These are phyloP conservation scores for Pantherophis alleghaniensis DNA, from an alignment of 2,797 vertebrate species.

Conservation along the genomic window DNA sequence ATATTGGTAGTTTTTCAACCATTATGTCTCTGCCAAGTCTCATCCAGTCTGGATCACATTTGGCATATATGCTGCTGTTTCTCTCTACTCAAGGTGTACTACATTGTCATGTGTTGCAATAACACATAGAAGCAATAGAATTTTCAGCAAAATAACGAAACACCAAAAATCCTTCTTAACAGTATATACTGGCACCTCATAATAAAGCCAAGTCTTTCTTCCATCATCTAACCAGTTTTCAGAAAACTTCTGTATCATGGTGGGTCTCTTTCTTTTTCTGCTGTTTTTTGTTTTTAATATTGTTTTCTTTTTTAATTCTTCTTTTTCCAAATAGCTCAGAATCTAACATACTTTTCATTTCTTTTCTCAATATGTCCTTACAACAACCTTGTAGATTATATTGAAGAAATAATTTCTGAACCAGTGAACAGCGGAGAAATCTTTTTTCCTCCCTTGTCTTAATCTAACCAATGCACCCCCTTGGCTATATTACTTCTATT, in stretches of 20 bases:
- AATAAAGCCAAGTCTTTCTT: background rate
- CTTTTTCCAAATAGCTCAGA: background rate
- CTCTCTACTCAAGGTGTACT: background rate
- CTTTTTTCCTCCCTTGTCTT: background rate
- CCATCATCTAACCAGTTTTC: background rate
- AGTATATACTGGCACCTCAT: background rate
- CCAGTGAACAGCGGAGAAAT: background rate
- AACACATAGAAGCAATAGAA: background rate
- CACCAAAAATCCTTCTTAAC: background rate
- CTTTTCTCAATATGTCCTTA: background rate
- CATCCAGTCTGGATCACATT: background rate
- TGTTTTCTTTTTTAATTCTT: background rate
- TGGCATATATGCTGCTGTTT: background rate
- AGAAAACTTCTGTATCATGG: background rate
- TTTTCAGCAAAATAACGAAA: background rate
- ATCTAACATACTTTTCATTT: background rate
- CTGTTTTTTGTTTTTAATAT: background rate
- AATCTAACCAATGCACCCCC: background rate
- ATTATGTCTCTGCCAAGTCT: background rate
- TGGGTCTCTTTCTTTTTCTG: background rate
- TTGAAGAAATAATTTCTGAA: background rate
- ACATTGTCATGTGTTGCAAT: background rate
- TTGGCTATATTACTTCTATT: background rate
- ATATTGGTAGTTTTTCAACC: background rate
- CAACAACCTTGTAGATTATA: background rate